phyloP scores from a whole-genome alignment of 1,140 invertebrate genomes.

The Tigriopus japonicus region DNA sequence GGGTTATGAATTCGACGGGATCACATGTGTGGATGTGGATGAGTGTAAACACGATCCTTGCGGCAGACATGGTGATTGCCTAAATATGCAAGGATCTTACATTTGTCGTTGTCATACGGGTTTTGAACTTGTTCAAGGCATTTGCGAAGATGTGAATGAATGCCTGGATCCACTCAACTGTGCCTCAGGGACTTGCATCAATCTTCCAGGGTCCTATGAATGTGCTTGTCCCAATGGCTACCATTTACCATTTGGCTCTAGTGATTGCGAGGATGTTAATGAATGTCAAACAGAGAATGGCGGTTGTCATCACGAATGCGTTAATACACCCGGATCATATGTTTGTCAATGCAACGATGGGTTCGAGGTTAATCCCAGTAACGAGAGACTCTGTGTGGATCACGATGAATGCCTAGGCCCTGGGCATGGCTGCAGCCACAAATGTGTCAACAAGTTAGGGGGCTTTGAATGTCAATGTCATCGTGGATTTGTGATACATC shows the following conservation, averaged over 20 bases:
- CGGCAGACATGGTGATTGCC: slow-evolving; percentile 31
- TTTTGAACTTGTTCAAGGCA: slow-evolving; percentile 30
- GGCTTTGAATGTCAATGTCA: slow-evolving; percentile 18
- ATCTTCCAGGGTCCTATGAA: slow-evolving; percentile 61
- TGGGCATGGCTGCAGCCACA: slow-evolving; percentile 31
- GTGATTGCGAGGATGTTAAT: slow-evolving; percentile 16
- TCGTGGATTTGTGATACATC: slow-evolving; percentile 3
- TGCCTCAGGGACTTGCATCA: slow-evolving; percentile 46
- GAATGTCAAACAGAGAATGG: slow-evolving; percentile 30
- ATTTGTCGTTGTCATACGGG: slow-evolving; percentile 28
- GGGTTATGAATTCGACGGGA: slow-evolving; percentile 19
- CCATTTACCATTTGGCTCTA: slow-evolving; percentile 15
- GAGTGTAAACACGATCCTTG: slow-evolving; percentile 35
- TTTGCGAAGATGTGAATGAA: slow-evolving; percentile 34
- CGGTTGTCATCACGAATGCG: slow-evolving; percentile 40
- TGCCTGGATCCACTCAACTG: slow-evolving; percentile 20
- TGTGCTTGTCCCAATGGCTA: slow-evolving; percentile 54
- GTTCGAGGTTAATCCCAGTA: slow-evolving; percentile 27
- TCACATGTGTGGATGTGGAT: slow-evolving; percentile 27
- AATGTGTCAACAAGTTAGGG: slow-evolving; percentile 28
- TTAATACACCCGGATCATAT: slow-evolving; percentile 59
- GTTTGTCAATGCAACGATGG: slow-evolving; percentile 54
- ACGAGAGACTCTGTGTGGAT: slow-evolving; percentile 24
- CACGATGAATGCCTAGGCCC: slow-evolving; percentile 27
- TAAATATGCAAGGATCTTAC: slow-evolving; percentile 24